Percentiles rank a stretch among this genome's conserved stretches.
Evolutionary conservation across 2,113 vertebrate species (phyloP).

Genomic region (Pterocles gutturalis): DNA sequence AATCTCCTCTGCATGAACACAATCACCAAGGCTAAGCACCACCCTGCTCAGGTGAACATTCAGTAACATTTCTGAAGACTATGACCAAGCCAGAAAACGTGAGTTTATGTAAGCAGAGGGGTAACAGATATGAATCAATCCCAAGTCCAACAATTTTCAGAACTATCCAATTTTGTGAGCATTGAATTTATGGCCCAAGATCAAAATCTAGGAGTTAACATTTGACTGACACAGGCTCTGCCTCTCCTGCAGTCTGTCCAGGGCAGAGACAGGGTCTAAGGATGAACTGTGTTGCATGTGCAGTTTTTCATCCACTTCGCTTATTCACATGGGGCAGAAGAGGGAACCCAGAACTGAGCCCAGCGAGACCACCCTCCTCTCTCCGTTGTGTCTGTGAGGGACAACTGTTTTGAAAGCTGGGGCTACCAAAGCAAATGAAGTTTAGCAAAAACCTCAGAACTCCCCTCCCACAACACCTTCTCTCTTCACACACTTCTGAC

Average conservation of each 20-base stretch:
- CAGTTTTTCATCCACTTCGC: not conserved
- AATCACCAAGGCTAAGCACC: not conserved
- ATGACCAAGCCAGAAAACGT: not conserved
- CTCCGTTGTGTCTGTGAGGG: not conserved
- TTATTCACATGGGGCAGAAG: not conserved
- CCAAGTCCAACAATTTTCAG: not conserved
- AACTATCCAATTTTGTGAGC: not conserved
- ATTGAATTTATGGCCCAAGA: not conserved
- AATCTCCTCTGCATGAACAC: not conserved
- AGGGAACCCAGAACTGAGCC: not conserved
- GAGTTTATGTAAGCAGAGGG: not conserved
- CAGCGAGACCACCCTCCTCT: not conserved
- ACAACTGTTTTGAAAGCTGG: not conserved
- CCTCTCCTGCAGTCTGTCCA: not conserved
- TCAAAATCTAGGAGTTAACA: not conserved
- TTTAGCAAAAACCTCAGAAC: not conserved
- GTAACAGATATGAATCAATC: not conserved
- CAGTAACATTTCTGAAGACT: not conserved
- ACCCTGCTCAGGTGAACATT: not conserved
- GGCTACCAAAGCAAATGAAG: not conserved
- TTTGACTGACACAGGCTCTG: not conserved
- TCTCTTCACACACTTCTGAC: not conserved
- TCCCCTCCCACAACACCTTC: not conserved
- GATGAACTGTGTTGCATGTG: rapidly evolving
- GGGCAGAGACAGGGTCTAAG: not conserved